Percentiles rank a stretch among this genome's conserved stretches.
Conservation (phyloP, 1,140 invertebrate genomes). For the Camponotus pennsylvanicus region DNA sequence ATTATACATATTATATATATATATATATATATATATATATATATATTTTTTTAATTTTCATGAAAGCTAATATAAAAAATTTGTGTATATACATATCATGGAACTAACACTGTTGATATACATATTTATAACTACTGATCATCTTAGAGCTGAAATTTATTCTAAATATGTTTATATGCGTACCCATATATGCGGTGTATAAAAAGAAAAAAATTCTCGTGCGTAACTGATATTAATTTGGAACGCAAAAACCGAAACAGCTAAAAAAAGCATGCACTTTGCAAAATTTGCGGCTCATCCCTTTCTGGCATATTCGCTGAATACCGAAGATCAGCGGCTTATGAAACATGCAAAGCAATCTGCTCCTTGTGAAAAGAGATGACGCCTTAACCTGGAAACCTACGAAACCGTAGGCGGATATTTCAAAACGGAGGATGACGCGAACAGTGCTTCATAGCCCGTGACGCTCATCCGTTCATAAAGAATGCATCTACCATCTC, state of each 20-base stretch:
- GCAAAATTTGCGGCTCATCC: slow-evolving; percentile 24
- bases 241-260: background rate
- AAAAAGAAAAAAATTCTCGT: background rate
- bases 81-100: no score
- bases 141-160: background rate
- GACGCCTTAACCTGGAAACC: slow-evolving; percentile 70
- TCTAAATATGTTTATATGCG: background rate
- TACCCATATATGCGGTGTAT: background rate
- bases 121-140: background rate
- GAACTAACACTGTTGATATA: background rate
- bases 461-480: slow-evolving; percentile 30
- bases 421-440: slow-evolving; percentile 58
- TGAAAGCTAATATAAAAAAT: no score
- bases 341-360: slow-evolving; percentile 75
- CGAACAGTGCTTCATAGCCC: slow-evolving; percentile 35
- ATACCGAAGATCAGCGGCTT: slow-evolving; percentile 65
- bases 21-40: background rate
- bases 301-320: background rate
- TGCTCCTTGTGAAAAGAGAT: slow-evolving; percentile 60
- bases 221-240: background rate
- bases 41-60: no score
- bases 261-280: background rate
- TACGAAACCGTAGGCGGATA: slow-evolving; percentile 56
- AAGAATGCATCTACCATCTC: slow-evolving; percentile 70
- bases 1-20: background rate